Evolutionary conservation across 2,113 vertebrate species (phyloP), one percentile per base, ranked within the genome.

Genomic region (Elgaria multicarinata): DNA sequence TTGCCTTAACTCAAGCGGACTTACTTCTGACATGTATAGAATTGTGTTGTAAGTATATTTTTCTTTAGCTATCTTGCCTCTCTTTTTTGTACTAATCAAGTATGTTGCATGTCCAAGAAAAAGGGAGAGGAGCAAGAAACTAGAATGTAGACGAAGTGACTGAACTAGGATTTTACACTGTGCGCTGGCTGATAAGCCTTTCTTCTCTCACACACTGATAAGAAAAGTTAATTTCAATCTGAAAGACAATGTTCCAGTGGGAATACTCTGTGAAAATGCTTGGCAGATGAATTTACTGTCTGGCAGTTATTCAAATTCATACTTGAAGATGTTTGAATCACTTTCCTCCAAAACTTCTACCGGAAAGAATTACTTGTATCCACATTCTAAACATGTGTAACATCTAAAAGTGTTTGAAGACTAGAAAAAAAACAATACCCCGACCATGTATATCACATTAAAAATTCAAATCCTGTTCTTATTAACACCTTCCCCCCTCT

Each of bases 211-310:
- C 67, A 93, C 92, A 93, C 95, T 92, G 95, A 95, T 96, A 97
- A 97, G 93, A 92, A 95, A 95, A 95, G 87, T 91, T 94, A 95
- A 96, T 95, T 96, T 95, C 91, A 94, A 93, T 95, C 93, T 95
- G 90, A 93, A 94, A 96, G 89, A 88, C 90, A 81, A 42, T 76
- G 89, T 90, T 89, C 91, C 91, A 69, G 22, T 80, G 93, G 92
- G 89, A 95, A 94, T 85, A 91, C 39, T 91, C 86, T 84, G 95
- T 89, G 69, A 96, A 95, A 95, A 93, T 75, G 80, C 92, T 96
- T 96, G 96, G 95, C 96, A 96, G 94, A 95, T 94, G 93, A 90
- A 94, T 96, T 94, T 95, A 94, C 93, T 91, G 92, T 93, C 95
- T 97, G 96, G 95, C 91, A 0, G 92, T 93, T 92, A 92, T 89